Conservation (phyloP, 2,113 vertebrate genomes). For the Pygathrix nemaeus region DNA sequence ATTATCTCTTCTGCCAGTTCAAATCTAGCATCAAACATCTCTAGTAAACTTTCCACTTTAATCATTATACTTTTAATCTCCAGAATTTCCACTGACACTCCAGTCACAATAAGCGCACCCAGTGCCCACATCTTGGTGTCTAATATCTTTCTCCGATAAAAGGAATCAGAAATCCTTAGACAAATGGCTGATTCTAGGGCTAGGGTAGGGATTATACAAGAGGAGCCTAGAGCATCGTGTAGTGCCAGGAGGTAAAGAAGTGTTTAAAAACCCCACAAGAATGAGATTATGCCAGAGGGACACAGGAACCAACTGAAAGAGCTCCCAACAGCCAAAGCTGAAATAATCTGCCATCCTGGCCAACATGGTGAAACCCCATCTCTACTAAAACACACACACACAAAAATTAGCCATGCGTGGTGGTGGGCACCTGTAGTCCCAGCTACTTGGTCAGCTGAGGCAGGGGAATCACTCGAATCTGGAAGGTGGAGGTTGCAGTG, state of each 20-base stretch:
- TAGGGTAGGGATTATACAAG: background rate
- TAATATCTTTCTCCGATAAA: background rate
- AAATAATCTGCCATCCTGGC: too few species aligned
- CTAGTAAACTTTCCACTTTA: too few species aligned
- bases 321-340: background rate
- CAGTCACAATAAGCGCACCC: background rate
- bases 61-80: background rate
- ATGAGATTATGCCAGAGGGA: background rate
- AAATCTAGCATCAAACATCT: accelerated
- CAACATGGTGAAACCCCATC: too few species aligned
- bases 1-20: background rate
- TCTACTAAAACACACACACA: too few species aligned
- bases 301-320: background rate
- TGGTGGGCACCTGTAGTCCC: too few species aligned
- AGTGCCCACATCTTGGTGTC: background rate
- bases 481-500: too few species aligned
- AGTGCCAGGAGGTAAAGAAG: background rate
- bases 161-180: background rate
- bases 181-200: background rate
- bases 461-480: too few species aligned
- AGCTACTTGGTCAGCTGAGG: too few species aligned
- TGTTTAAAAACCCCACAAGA: background rate
- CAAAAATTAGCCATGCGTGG: too few species aligned
- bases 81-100: background rate
- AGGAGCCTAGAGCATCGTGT: background rate